These are phyloP conservation scores for Gorsachius goisagi DNA, from an alignment of 2,113 vertebrate genomes.

Conservation along the genomic window DNA sequence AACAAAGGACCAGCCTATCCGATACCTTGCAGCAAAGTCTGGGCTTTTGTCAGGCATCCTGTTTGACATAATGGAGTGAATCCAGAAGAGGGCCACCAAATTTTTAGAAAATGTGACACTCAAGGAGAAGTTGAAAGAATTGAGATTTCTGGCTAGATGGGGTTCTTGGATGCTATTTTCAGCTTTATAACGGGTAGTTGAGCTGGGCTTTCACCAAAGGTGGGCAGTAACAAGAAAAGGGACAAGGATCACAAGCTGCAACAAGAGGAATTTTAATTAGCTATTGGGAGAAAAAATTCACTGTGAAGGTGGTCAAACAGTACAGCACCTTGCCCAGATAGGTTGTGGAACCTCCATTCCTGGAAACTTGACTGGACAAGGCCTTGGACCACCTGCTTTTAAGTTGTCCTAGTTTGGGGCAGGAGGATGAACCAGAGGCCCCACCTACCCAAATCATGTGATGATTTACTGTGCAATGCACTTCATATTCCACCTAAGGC, in stretches of 20 bases:
- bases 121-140: not conserved
- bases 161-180: not conserved
- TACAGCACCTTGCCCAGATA: not conserved
- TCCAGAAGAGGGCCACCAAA: not conserved
- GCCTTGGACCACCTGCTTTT: not conserved
- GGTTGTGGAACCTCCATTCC: not conserved
- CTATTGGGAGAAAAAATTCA: not conserved
- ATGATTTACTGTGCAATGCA: not conserved
- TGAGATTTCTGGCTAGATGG: not conserved
- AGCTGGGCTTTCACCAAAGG: not conserved
- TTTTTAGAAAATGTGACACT: not conserved
- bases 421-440: not conserved
- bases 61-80: not conserved
- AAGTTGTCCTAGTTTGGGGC: not conserved
- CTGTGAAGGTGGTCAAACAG: not conserved
- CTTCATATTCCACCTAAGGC: not conserved
- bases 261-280: not conserved
- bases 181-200: not conserved
- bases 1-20: not conserved
- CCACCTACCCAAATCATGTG: not conserved
- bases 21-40: not conserved
- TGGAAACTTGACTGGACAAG: not conserved
- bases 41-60: not conserved
- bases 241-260: not conserved
- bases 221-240: not conserved